These are phyloP conservation scores for Nematostella vectensis DNA, from an alignment of 92 coral and sea anemone species.

Conservation along the genomic window DNA sequence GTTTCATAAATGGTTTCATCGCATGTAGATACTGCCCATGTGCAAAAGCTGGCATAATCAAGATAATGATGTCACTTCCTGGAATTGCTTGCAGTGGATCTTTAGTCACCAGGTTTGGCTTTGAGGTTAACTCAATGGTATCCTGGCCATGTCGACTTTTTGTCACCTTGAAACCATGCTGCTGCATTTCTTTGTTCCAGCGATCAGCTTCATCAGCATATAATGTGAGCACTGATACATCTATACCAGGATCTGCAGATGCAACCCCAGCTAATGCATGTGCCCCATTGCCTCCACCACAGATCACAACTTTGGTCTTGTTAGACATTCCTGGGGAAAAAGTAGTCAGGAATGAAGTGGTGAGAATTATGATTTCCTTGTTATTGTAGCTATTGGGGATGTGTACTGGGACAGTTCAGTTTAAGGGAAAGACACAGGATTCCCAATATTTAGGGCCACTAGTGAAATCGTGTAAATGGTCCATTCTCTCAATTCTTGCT, in stretches of 20 bases:
- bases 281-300: constrained; percentile 38
- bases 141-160: constrained; percentile 10
- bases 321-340: too few species aligned
- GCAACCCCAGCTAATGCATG: constrained; percentile 40
- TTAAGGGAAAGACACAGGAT: too few species aligned
- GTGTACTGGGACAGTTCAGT: too few species aligned
- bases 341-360: too few species aligned
- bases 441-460: too few species aligned
- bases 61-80: constrained; percentile 37
- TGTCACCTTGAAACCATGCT: constrained; percentile 10
- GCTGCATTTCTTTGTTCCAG: constrained; percentile 22
- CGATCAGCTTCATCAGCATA: constrained; percentile 38
- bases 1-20: constrained; percentile 14
- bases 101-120: constrained; percentile 30
- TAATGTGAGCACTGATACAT: constrained; percentile 27
- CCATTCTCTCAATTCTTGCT: too few species aligned
- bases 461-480: too few species aligned
- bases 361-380: too few species aligned
- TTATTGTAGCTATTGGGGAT: too few species aligned
- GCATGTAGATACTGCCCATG: constrained; percentile 28
- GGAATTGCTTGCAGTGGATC: constrained; percentile 37
- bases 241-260: constrained; percentile 26
- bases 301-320: constrained; percentile 24
- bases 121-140: constrained; percentile 9
- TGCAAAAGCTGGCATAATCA: constrained; percentile 46